Conservation (phyloP, 2,113 vertebrate genomes). For the Toxotes jaculatrix region DNA sequence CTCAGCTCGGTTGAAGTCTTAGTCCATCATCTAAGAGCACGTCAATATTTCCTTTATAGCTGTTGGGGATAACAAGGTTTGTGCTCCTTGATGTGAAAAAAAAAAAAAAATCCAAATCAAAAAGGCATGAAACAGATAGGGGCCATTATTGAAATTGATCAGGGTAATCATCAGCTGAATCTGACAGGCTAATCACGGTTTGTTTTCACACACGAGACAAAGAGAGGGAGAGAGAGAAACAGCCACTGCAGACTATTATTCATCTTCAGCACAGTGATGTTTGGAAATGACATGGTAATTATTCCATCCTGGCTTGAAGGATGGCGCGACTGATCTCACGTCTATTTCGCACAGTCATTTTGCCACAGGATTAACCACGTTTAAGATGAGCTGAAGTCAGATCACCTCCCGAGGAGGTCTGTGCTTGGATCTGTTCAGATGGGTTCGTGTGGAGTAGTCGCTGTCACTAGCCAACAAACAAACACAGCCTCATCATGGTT, state of each 20-base stretch:
- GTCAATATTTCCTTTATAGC: not conserved
- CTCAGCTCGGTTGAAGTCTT: conserved; percentile 7
- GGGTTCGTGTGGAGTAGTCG: not conserved
- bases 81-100: conserved; percentile 34
- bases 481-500: conserved; percentile 7
- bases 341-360: conserved; percentile 28
- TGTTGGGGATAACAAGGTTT: conserved; percentile 28
- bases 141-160: conserved; percentile 66
- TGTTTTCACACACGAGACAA: conserved; percentile 52
- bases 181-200: conserved; percentile 66
- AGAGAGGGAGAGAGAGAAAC: conserved; percentile 22
- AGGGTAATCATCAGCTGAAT: conserved; percentile 57
- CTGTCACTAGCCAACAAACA: conserved; percentile 5
- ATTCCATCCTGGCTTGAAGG: conserved; percentile 52
- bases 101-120: conserved; percentile 50
- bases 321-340: conserved; percentile 38
- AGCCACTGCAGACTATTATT: conserved; percentile 45
- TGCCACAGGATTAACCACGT: conserved; percentile 39
- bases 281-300: conserved; percentile 68
- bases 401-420: conserved; percentile 27
- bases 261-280: conserved; percentile 51
- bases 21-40: not conserved
- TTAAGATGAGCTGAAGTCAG: conserved; percentile 31
- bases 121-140: conserved; percentile 58
- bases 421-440: conserved; percentile 6